These are phyloP conservation scores for Brachyptera risi DNA, from an alignment of 2,888 invertebrate genomes.

Conservation along the genomic window DNA sequence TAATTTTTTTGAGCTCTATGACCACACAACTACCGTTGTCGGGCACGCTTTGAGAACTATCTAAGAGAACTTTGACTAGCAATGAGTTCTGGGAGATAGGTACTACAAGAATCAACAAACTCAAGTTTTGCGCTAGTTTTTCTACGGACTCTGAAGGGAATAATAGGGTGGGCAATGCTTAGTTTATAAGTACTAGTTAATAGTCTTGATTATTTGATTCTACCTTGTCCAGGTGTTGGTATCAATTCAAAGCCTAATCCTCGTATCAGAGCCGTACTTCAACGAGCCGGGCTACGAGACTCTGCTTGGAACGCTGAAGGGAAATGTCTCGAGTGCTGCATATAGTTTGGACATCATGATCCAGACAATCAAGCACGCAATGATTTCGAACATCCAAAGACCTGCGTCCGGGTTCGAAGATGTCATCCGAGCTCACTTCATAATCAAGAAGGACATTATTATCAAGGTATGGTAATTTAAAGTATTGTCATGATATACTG, in stretches of 20 bases:
- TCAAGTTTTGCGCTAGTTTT: too few relatives aligned
- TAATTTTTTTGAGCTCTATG: too few relatives aligned
- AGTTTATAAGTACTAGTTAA: too few relatives aligned
- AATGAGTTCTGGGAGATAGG: too few relatives aligned
- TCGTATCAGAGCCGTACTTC: constrained; percentile 33
- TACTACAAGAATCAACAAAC: too few relatives aligned
- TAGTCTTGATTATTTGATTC: too few relatives aligned
- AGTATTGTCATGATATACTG: too few relatives aligned
- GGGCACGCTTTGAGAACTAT: too few relatives aligned
- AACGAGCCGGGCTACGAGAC: constrained; percentile 32
- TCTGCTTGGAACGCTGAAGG: constrained; percentile 24
- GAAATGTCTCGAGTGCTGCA: constrained; percentile 21
- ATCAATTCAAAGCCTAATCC: constrained; percentile 33
- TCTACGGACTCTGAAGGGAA: too few relatives aligned
- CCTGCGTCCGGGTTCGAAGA: constrained; percentile 31
- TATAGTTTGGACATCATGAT: constrained; percentile 29
- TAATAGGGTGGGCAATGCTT: too few relatives aligned
- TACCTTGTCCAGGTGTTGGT: constrained; percentile 33
- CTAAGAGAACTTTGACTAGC: too few relatives aligned
- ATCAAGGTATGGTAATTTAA: constrained; percentile 28
- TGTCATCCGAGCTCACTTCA: constrained; percentile 30
- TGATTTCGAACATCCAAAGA: constrained; percentile 28
- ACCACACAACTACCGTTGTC: too few relatives aligned
- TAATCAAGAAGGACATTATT: constrained; percentile 30
- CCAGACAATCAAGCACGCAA: constrained; percentile 29